phyloP scores from a whole-genome alignment of 2,888 invertebrate species.

The Cheilosia soror region DNA sequence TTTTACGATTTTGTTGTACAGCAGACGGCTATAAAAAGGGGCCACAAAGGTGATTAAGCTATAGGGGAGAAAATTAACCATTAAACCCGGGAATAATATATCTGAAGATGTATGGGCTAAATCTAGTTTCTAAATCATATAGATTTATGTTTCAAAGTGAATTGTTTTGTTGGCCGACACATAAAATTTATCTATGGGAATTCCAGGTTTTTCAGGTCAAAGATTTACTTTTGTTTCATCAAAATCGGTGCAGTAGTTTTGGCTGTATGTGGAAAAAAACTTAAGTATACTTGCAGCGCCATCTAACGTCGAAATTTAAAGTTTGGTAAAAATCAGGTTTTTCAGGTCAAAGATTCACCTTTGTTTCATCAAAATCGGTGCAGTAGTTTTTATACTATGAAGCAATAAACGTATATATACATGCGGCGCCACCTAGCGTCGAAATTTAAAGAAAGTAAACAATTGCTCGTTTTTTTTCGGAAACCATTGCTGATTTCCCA shows the following conservation, averaged over 20 bases:
- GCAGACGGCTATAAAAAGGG: background rate
- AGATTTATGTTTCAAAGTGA: no score
- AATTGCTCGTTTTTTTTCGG: no score
- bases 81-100: background rate
- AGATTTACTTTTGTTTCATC: background rate
- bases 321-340: background rate
- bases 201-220: background rate
- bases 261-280: background rate
- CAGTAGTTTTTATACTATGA: no score
- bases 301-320: background rate
- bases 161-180: no score
- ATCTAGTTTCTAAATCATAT: no score
- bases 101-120: no score
- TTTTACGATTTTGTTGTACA: conserved; percentile 2
- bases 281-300: background rate
- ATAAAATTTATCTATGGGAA: background rate
- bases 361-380: no score
- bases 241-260: background rate
- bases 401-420: no score
- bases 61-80: background rate
- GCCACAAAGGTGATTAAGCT: background rate
- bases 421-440: no score
- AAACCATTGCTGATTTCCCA: no score
- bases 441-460: no score
- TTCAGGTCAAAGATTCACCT: no score